Evolutionary conservation across 2,888 invertebrate genomes (phyloP), one percentile per base, ranked within the genome.

Genomic region (Pegoplata infirma): DNA sequence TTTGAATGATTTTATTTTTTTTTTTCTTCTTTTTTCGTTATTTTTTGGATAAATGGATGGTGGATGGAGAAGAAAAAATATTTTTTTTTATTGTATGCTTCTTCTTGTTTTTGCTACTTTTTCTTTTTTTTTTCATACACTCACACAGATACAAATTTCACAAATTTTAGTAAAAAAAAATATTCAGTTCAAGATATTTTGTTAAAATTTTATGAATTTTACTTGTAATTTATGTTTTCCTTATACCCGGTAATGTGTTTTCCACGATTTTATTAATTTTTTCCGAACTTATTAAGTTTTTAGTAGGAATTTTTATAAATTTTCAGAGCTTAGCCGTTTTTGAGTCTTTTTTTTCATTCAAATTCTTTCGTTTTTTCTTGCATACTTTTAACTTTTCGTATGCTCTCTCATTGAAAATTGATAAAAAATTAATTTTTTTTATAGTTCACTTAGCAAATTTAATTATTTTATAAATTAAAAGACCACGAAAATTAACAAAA

Each of bases 361-460:
- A 40, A n/a, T 36, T 63, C 2, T 40, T 64, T 25, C 14, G 47
- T 63, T 47, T 10, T 53, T 47, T 51, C 58, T 63, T 69, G 77
- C 67, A 66, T 69, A 73, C 73, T 49, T 49, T 10, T 49, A 66
- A n/a, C 25, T 25, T 6, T 25, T 3, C 61, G 63, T 73, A 63
- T 28, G 44, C 66, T 76, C 61, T 76, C 61, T 40, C 59, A 49
- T 36, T 76, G 72, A 21, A 47, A 56, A 66, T 76, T 66, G 72
- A 72, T 66, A 76, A 72, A 76, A 61, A 59, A 76, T 72, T 76
- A 66, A 76, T n/a, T n/a, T n/a, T n/a, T n/a, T n/a, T n/a, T n/a
- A n/a, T n/a, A n/a, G n/a, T n/a, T n/a, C n/a, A n/a, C n/a, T n/a
- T n/a, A n/a, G n/a, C n/a, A n/a, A n/a, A n/a, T n/a, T n/a, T n/a